Conservation (phyloP, 2,113 vertebrate genomes). For the Cavia aperea region DNA sequence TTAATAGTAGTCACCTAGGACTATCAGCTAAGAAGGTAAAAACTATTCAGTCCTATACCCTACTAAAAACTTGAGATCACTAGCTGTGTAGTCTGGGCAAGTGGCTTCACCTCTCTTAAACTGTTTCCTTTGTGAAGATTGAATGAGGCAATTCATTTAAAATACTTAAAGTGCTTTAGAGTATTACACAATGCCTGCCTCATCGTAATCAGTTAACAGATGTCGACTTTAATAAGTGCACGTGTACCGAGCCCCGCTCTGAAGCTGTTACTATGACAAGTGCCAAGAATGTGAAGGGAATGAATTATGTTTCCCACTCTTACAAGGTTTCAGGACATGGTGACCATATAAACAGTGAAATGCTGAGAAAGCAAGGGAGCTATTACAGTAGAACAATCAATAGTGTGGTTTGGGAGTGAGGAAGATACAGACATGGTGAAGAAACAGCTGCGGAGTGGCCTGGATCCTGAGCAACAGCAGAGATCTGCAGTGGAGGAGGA, state of each 20-base stretch:
- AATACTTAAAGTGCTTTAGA: neutral
- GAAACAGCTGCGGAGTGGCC: neutral
- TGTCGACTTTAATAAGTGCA: neutral
- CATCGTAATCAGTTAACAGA: neutral
- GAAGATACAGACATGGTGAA: neutral
- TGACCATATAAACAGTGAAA: neutral
- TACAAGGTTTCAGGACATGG: neutral
- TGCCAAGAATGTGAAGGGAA: neutral
- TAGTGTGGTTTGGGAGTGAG: neutral
- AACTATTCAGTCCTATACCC: neutral
- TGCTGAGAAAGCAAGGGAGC: neutral
- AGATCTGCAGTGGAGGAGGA: neutral
- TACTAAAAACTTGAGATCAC: neutral
- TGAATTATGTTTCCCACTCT: neutral
- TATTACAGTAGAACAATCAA: neutral
- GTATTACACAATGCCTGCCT: neutral
- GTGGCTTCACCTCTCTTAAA: neutral
- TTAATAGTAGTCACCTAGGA: neutral
- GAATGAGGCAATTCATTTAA: neutral
- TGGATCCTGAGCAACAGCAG: neutral
- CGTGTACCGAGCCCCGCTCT: neutral
- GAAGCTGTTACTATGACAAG: neutral
- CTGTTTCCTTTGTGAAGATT: conserved; percentile 1
- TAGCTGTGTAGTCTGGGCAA: neutral
- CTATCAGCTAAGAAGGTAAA: neutral